A percentile compares a stretch with the other conserved stretches of the same genome.
Evolutionary conservation across 2,888 invertebrate genomes (phyloP).

Genomic region (Tiliacea citrago): DNA sequence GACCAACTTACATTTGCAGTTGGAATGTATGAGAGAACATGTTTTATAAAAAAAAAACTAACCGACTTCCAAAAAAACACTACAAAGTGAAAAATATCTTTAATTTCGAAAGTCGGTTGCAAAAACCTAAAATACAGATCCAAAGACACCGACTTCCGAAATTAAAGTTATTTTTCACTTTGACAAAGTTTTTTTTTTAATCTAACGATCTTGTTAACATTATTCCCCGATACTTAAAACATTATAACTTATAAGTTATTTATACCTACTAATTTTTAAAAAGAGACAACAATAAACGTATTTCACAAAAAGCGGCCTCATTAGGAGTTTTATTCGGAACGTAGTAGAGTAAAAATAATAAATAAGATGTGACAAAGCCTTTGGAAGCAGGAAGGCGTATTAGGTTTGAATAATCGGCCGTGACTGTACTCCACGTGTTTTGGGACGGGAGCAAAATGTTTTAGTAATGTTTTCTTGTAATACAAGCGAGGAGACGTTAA

Average conservation of each 20-base stretch:
- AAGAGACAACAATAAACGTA: constrained; percentile 25
- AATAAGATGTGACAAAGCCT: constrained; percentile 55
- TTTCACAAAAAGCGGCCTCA: constrained; percentile 44
- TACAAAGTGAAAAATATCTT: too few relatives aligned
- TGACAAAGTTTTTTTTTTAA: too few relatives aligned
- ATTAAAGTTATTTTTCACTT: too few relatives aligned
- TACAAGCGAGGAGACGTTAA: not conserved
- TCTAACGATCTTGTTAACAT: constrained; percentile 17
- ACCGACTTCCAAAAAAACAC: too few relatives aligned
- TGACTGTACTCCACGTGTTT: constrained; percentile 38
- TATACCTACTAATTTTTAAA: not conserved
- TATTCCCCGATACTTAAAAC: not conserved
- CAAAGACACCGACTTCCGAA: too few relatives aligned
- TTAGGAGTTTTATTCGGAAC: constrained; percentile 42
- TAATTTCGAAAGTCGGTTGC: too few relatives aligned
- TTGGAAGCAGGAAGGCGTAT: constrained; percentile 36
- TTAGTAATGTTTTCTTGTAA: constrained; percentile 35
- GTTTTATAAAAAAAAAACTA: too few relatives aligned
- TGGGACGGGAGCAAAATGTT: constrained; percentile 28
- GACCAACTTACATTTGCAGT: too few relatives aligned
- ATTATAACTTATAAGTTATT: too few relatives aligned
- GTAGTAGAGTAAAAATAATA: constrained; percentile 48
- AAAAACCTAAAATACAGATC: too few relatives aligned
- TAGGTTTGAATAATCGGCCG: constrained; percentile 48
- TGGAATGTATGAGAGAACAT: too few relatives aligned